Conservation (phyloP, 1,140 invertebrate genomes). For the Heliconius nattereri region DNA sequence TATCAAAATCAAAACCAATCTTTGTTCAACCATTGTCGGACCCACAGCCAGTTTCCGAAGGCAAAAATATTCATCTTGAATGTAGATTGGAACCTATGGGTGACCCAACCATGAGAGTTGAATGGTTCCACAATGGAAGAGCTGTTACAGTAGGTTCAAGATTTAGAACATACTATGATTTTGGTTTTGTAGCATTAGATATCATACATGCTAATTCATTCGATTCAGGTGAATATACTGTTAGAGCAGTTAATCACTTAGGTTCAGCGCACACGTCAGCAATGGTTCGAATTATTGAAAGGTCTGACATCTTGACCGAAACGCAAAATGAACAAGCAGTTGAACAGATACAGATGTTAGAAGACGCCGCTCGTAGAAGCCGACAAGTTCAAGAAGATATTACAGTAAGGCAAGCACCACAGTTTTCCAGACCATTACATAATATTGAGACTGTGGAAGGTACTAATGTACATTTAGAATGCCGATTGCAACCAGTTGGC, state of each 20-base stretch:
- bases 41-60: slow-evolving; percentile 91
- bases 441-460: slow-evolving; percentile 96
- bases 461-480: slow-evolving; percentile 96
- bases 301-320: slow-evolving; percentile 94
- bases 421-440: slow-evolving; percentile 93
- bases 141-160: slow-evolving; percentile 93
- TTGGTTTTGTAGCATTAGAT: slow-evolving; percentile 95
- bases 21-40: slow-evolving; percentile 93
- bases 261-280: slow-evolving; percentile 95
- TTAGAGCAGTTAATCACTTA: slow-evolving; percentile 93
- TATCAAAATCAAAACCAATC: slow-evolving; percentile 95
- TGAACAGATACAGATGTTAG: slow-evolving; percentile 96
- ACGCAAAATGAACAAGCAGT: slow-evolving; percentile 97
- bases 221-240: slow-evolving; percentile 97
- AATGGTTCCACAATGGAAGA: slow-evolving; percentile 96
- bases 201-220: slow-evolving; percentile 92
- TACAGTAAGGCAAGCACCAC: slow-evolving; percentile 90
- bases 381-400: slow-evolving; percentile 88
- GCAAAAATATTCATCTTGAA: slow-evolving; percentile 95
- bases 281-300: slow-evolving; percentile 91
- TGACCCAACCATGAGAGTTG: slow-evolving; percentile 96
- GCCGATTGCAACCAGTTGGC: slow-evolving; percentile 94
- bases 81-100: slow-evolving; percentile 95
- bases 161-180: slow-evolving; percentile 97
- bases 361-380: slow-evolving; percentile 90